These are phyloP conservation scores for Hyles lineata DNA, from an alignment of 2,888 invertebrate species.

Conservation along the genomic window DNA sequence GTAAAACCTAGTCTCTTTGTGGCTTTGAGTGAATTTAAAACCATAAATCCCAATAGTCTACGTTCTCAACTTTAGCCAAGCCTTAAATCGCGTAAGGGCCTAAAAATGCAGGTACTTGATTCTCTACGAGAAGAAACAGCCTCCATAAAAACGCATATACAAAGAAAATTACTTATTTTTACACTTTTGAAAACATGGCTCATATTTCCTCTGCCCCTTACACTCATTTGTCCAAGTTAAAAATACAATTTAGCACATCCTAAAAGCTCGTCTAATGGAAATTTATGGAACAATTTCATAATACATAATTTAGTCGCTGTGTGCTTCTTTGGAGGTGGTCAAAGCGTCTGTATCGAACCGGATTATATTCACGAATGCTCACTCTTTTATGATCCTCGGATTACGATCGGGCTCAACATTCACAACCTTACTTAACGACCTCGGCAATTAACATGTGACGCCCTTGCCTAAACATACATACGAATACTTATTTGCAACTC, in stretches of 20 bases:
- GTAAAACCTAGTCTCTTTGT: too few relatives aligned
- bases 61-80: too few relatives aligned
- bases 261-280: conserved; percentile 8
- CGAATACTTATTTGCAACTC: conserved; percentile 4
- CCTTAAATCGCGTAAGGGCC: too few relatives aligned
- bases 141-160: not conserved
- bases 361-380: conserved; percentile 46
- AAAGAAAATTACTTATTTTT: not conserved
- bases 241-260: conserved; percentile 6
- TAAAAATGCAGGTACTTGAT: too few relatives aligned
- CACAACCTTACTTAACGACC: conserved; percentile 46
- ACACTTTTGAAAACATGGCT: not conserved
- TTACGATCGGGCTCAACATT: conserved; percentile 46
- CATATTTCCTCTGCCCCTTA: not conserved
- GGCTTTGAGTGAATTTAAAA: too few relatives aligned
- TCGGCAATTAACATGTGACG: conserved; percentile 53
- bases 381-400: conserved; percentile 54
- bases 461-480: conserved; percentile 34
- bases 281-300: conserved; percentile 7
- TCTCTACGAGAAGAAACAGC: not conserved
- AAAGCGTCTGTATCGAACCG: conserved; percentile 12
- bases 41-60: too few relatives aligned
- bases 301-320: conserved; percentile 5
- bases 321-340: conserved; percentile 13
- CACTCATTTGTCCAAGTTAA: conserved; percentile 1